Evolutionary conservation across 1,140 invertebrate genomes (phyloP).

Genomic region (Nixonia krombeini): DNA sequence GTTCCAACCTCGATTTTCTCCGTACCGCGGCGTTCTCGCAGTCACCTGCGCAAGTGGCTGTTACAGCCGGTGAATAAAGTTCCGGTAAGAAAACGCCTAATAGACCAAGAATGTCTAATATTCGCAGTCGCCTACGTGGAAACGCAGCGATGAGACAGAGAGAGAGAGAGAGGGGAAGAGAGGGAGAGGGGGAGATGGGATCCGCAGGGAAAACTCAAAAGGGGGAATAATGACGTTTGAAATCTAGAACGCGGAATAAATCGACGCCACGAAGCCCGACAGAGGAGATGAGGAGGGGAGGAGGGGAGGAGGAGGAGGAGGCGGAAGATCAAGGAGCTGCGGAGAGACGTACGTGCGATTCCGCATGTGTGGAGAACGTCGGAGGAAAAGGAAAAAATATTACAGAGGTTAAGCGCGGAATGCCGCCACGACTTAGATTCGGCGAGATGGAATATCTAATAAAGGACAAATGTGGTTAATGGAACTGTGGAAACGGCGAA

Average conservation of each 20-base stretch:
- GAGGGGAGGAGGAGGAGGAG: slow-evolving; percentile 36
- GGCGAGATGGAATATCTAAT: slow-evolving; percentile 70
- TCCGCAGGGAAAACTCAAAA: slow-evolving; percentile 60
- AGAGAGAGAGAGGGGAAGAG: too few relatives aligned
- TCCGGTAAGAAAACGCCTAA: slow-evolving; percentile 15
- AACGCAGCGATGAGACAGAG: slow-evolving; percentile 56
- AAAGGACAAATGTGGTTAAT: slow-evolving; percentile 63
- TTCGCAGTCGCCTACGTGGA: slow-evolving; percentile 54
- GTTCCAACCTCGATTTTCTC: not conserved
- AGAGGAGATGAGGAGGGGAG: slow-evolving; percentile 36
- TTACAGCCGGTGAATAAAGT: slow-evolving; percentile 26
- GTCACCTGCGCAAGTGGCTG: slow-evolving; percentile 13
- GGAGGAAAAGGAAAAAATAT: slow-evolving; percentile 46
- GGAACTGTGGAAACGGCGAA: slow-evolving; percentile 51
- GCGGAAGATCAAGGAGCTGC: slow-evolving; percentile 41
- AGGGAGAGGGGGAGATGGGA: too few relatives aligned
- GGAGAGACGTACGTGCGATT: slow-evolving; percentile 43
- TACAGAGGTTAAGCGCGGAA: slow-evolving; percentile 31
- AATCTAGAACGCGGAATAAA: slow-evolving; percentile 68
- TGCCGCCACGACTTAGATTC: slow-evolving; percentile 58
- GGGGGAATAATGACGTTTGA: slow-evolving; percentile 69
- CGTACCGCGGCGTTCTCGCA: not conserved
- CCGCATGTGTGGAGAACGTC: slow-evolving; percentile 35
- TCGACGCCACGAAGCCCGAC: slow-evolving; percentile 55
- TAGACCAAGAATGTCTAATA: slow-evolving; percentile 52